Conservation (phyloP, 2,797 vertebrate species). For the Takifugu rubripes region DNA sequence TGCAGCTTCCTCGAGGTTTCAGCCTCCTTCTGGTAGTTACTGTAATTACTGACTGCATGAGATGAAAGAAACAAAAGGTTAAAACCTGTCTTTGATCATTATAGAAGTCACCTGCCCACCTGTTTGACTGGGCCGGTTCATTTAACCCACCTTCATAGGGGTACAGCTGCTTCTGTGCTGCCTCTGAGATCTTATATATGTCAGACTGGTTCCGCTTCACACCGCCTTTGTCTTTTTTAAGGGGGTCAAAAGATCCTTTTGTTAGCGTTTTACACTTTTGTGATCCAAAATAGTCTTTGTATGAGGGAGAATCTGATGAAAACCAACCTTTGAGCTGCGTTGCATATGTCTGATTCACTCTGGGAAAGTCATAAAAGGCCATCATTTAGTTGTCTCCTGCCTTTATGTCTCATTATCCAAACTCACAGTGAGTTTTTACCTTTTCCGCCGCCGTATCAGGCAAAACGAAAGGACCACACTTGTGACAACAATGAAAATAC, state of each 20-base stretch:
- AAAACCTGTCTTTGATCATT: not conserved
- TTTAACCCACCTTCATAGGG: slow-evolving; percentile 20
- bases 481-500: slow-evolving; percentile 1
- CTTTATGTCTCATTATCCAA: too few species aligned
- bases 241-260: not conserved
- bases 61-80: not conserved
- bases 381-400: not conserved
- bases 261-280: not conserved
- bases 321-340: slow-evolving; percentile 22
- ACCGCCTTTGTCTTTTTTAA: slow-evolving; percentile 14
- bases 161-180: not conserved
- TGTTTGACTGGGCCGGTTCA: not conserved
- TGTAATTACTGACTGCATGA: not conserved
- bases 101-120: not conserved
- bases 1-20: not conserved
- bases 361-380: slow-evolving; percentile 1
- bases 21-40: not conserved
- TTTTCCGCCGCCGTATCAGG: slow-evolving; percentile 10
- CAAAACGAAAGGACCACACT: not conserved
- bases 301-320: not conserved
- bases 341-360: slow-evolving; percentile 19
- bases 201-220: slow-evolving; percentile 3
- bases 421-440: slow-evolving; percentile 6
- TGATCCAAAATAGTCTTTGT: not conserved
- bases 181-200: slow-evolving; percentile 5